phyloP scores from a whole-genome alignment of 2,888 invertebrate species.

The Pyrrhosoma nymphula region DNA sequence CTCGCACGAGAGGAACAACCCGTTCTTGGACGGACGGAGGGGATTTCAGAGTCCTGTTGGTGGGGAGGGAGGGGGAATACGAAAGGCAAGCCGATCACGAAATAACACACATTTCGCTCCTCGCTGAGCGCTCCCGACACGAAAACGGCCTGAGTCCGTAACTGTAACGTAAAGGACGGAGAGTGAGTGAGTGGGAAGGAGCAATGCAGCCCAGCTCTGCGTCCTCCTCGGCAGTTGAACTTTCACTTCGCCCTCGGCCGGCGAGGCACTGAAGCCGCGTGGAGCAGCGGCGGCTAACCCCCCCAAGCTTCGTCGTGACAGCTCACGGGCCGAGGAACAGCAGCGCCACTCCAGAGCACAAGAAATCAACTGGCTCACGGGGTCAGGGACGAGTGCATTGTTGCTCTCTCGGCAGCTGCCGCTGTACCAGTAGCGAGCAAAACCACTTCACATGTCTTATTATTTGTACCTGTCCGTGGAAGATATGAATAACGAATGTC shows the following conservation, averaged over 20 bases:
- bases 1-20: not conserved
- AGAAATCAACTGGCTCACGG: constrained; percentile 30
- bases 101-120: constrained; percentile 24
- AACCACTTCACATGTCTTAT: not conserved
- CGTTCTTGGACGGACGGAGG: not conserved
- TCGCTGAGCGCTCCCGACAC: not conserved
- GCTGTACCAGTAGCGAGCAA: not conserved
- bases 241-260: constrained; percentile 13
- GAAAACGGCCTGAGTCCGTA: not conserved
- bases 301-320: not conserved
- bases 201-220: too few species aligned
- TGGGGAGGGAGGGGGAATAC: not conserved
- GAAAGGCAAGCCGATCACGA: not conserved
- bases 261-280: not conserved
- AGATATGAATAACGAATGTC: too few species aligned
- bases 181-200: not conserved
- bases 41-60: not conserved
- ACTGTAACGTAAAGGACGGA: not conserved
- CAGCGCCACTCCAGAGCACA: not conserved
- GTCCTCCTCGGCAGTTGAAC: not conserved
- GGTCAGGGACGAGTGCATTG: constrained; percentile 46
- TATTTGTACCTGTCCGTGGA: too few species aligned
- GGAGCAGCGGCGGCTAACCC: not conserved
- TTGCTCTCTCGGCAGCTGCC: not conserved
- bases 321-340: not conserved